Conservation (phyloP, 2,113 vertebrate genomes). For the Leptocoma aspasia region DNA sequence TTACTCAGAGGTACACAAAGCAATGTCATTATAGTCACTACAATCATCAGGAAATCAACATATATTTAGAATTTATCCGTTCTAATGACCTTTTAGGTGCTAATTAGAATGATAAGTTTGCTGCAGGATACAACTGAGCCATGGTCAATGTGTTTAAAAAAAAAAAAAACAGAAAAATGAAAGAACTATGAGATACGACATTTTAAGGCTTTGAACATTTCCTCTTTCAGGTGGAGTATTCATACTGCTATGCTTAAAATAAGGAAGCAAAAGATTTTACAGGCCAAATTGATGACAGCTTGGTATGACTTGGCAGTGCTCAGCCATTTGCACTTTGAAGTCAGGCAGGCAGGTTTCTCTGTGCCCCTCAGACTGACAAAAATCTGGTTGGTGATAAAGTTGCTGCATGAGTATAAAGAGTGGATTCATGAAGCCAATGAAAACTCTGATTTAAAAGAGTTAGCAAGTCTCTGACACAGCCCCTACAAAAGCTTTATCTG, state of each 20-base stretch:
- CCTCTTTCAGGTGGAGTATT: neutral
- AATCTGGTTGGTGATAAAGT: neutral
- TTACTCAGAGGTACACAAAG: neutral
- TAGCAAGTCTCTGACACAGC: fast-evolving
- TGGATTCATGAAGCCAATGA: neutral
- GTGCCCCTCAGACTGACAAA: neutral
- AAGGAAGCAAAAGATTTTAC: neutral
- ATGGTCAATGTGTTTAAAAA: fast-evolving
- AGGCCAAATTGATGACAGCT: neutral
- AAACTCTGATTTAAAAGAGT: neutral
- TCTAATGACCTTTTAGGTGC: neutral
- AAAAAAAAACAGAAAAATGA: too few relatives aligned
- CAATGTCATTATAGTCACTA: neutral
- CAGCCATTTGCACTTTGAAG: neutral
- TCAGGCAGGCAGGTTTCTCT: neutral
- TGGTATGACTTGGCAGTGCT: neutral
- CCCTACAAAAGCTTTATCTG: neutral
- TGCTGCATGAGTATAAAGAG: neutral
- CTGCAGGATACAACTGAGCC: neutral
- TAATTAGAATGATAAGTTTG: neutral
- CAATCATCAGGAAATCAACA: neutral
- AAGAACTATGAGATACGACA: neutral
- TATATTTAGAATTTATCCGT: neutral
- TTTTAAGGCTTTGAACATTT: neutral
- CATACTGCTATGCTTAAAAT: neutral